Base-by-base conservation (phyloP, 2,797 vertebrate species). In the Pterois miles region DNA sequence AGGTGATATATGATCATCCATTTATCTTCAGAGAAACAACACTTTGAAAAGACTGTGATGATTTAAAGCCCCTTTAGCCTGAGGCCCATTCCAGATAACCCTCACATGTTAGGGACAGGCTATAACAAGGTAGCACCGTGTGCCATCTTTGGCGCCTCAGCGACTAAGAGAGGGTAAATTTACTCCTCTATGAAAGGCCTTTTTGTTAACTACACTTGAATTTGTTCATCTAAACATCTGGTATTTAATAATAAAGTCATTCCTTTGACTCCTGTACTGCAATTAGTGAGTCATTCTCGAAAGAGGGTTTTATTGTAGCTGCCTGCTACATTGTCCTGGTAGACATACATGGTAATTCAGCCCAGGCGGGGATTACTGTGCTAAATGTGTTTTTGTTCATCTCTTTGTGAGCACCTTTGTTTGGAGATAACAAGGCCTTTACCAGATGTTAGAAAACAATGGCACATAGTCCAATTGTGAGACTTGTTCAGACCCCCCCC, bases 371-470 rank as follows among this genome's bases (percentile, higher is more conserved):
- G 62, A 67, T 56, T 23, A 62, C 29, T 36, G 29, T 3, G 6
- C 27, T 60, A 23, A 80, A 65, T 70, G 63, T 74, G 53, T 73
- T 46, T 77, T 54, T 70, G 50, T 75, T 73, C 31, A 25, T 43
- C 27, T 65, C 31, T 31, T 27, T 76, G 71, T 31, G 63, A 73
- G 68, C 31, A 50, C 53, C 53, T 78, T 65, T 79, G 52, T 72
- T 63, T 74, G 11, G 25, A 16, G 48, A 65, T 8, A 57, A 48
- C 38, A 65, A 67, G 5, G 29, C 20, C 33, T 80, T 60, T 40
- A 74, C 66, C 81, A 90, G 87, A 89, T 88, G 85, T 68, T 31
- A 25, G 20, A 57, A 67, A 81, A 85, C 71, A 86, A 81, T 76
- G 53, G 67, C 53, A 63, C 75, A 62, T 4, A 11, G 80, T 63